phyloP scores from a whole-genome alignment of 2,797 vertebrate species.

The Hoplostethus atlanticus region DNA sequence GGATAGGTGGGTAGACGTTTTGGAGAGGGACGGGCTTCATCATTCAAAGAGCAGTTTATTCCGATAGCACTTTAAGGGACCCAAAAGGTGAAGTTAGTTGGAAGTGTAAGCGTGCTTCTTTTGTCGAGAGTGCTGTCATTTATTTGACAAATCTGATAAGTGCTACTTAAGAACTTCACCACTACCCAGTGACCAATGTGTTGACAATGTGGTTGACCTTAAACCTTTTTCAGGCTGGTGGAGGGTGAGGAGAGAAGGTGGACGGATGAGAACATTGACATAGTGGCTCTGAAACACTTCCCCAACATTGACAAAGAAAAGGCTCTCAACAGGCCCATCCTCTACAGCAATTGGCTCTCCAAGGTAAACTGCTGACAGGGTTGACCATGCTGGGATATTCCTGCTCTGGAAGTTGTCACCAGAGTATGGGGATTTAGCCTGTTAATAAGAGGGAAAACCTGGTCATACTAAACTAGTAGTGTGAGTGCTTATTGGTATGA shows the following conservation, averaged over 20 bases:
- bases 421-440: neutral
- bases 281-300: constrained; percentile 97
- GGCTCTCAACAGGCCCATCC: constrained; percentile 93
- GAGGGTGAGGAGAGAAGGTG: constrained; percentile 97
- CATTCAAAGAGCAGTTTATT: neutral
- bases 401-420: neutral
- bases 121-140: neutral
- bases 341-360: constrained; percentile 99
- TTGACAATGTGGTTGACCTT: neutral
- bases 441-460: no score
- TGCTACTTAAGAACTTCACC: neutral
- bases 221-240: constrained; percentile 87
- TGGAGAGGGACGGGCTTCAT: neutral
- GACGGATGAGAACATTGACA: constrained; percentile 99
- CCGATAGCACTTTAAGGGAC: neutral
- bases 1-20: constrained; percentile 87
- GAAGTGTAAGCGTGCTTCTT: no score
- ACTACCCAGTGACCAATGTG: neutral
- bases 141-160: neutral
- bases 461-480: no score
- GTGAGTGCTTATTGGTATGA: no score
- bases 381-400: neutral
- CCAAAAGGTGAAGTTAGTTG: neutral
- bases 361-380: constrained; percentile 84
- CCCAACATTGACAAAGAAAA: constrained; percentile 98